Base-by-base conservation (phyloP, 2,888 invertebrate species). In the Sesia bembeciformis region DNA sequence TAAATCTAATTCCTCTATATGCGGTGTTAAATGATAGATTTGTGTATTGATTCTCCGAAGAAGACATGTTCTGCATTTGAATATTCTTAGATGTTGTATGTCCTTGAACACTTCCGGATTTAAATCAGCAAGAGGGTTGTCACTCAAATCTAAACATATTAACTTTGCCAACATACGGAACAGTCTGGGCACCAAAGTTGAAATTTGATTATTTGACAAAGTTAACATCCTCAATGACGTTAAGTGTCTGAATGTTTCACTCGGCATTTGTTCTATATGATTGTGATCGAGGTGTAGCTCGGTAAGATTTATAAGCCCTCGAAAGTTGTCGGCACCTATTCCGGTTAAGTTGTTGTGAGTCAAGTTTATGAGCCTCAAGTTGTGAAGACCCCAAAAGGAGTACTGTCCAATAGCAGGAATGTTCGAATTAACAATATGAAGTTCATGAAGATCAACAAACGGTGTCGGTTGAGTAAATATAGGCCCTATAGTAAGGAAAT, bases 41-140 rank as follows among this genome's bases (percentile, higher is more conserved):
- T 94, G 94, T 5, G 94, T 93, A 84, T 96, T 95, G 66, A 96
- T 92, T 76, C 93, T 92, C 67, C 92, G 90, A 63, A 96, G 81
- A 56, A 92, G 90, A 79, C 96, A 96, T 62, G 91, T 88, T 62
- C 95, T 91, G 75, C 96, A 95, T 71, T 92, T 93, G 62, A 96
- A 91, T 58, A 92, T 84, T 72, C 91, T 91, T 58, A 96, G 84
- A 67, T 93, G 93, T 91, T 94, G 92, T 57, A 92, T 91, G 81
- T 95, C 95, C 73, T 93, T 94, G 79, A 95, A 94, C 52, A 94
- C 94, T 81, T 95, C 95, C 5, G 95, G 94, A 69, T 93, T 92
- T 57, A 96, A 89, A 70, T 95, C 94, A 53, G 90, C 84, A 53
- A 96, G 79, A 52, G 93, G 93, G 83, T 96, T 96, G 62, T 92